These are phyloP conservation scores for Cyphomyrus plagiostoma DNA, from an alignment of 2,113 vertebrate genomes.

Conservation along the genomic window DNA sequence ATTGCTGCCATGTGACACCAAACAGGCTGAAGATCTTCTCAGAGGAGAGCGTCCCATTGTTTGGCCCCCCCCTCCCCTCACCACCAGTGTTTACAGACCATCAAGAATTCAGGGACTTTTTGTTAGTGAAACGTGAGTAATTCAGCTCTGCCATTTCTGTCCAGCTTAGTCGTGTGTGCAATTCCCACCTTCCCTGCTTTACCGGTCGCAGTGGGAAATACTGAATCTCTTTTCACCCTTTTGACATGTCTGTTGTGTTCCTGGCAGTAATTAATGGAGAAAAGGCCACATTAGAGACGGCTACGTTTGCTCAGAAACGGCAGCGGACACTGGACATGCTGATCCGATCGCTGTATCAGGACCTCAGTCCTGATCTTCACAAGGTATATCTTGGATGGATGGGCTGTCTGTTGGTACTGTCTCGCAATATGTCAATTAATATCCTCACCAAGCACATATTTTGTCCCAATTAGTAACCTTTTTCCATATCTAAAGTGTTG, in stretches of 20 bases:
- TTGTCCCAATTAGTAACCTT: not conserved
- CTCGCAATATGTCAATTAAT: not conserved
- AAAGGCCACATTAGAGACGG: conserved; percentile 97
- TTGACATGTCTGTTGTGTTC: not conserved
- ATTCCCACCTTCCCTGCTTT: no score
- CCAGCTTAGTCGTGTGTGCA: not conserved
- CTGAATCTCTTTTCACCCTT: not conserved
- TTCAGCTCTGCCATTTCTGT: not conserved
- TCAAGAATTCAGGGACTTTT: conserved; percentile 98
- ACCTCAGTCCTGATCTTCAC: conserved; percentile 88
- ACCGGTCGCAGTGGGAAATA: not conserved
- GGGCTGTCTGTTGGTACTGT: not conserved
- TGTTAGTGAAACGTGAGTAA: conserved; percentile 92
- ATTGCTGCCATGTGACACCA: conserved; percentile 16
- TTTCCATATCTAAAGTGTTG: not conserved
- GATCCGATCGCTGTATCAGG: conserved; percentile 92
- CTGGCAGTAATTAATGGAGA: conserved; percentile 93
- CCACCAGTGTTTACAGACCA: conserved; percentile 96
- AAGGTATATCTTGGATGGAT: conserved; percentile 64
- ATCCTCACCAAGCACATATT: not conserved
- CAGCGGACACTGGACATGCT: conserved; percentile 97
- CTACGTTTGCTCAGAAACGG: conserved; percentile 95
- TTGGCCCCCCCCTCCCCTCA: conserved; percentile 89
- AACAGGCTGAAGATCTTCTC: conserved; percentile 96
- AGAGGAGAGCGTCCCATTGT: conserved; percentile 95